These are phyloP conservation scores for Dione juno DNA, from an alignment of 2,888 invertebrate species.

Conservation along the genomic window DNA sequence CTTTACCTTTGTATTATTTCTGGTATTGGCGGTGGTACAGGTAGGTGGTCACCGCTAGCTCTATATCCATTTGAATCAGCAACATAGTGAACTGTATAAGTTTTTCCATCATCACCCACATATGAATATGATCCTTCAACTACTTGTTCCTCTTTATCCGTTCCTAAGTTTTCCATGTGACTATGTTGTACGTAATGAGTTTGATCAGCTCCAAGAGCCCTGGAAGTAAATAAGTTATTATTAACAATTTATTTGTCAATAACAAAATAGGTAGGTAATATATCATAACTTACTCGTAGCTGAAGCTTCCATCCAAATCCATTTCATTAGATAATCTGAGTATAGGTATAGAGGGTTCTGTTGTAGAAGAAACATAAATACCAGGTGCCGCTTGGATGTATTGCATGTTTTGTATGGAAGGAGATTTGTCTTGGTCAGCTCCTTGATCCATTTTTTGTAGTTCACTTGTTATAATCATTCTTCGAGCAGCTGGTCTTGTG, in stretches of 20 bases:
- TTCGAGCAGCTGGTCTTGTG: slow-evolving; percentile 57
- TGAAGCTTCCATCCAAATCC: slow-evolving; percentile 82
- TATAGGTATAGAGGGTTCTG: slow-evolving; percentile 79
- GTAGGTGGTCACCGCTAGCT: slow-evolving; percentile 89
- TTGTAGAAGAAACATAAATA: slow-evolving; percentile 68
- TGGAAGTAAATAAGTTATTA: slow-evolving; percentile 12
- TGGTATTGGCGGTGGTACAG: slow-evolving; percentile 89
- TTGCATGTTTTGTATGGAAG: slow-evolving; percentile 59
- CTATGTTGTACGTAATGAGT: slow-evolving; percentile 82
- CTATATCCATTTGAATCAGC: slow-evolving; percentile 91
- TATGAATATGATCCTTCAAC: slow-evolving; percentile 86
- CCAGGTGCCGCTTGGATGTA: slow-evolving; percentile 62
- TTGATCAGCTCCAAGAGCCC: slow-evolving; percentile 80
- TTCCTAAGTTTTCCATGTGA: slow-evolving; percentile 82
- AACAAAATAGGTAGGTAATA: background rate
- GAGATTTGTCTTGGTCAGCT: slow-evolving; percentile 64
- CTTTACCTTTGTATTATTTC: slow-evolving; percentile 85
- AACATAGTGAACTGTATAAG: slow-evolving; percentile 86
- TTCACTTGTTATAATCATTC: slow-evolving; percentile 67
- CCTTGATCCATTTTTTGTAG: slow-evolving; percentile 59
- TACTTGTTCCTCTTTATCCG: slow-evolving; percentile 84
- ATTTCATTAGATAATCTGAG: slow-evolving; percentile 81
- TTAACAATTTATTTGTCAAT: too few species aligned
- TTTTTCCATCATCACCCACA: slow-evolving; percentile 84
- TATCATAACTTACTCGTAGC: slow-evolving; percentile 76